A percentile compares a stretch with the other conserved stretches of the same genome.
Evolutionary conservation across 35 echinoderm and acorn worm genomes (phyloP).

Genomic region (Lytechinus pictus): DNA sequence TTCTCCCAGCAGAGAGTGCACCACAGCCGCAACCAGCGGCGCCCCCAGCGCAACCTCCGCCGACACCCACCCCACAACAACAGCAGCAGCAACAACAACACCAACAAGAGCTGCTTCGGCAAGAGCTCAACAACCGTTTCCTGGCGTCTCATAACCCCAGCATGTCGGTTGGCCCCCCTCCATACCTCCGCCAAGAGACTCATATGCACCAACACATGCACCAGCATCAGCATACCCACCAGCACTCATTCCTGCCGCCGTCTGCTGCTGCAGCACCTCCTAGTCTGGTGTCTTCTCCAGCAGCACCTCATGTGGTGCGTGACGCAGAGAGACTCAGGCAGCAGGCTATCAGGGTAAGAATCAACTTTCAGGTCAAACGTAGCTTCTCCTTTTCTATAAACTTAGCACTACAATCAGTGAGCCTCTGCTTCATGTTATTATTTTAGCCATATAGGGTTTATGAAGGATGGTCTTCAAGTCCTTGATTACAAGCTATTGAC

Average conservation of each 20-base stretch:
- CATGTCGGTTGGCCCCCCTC: conserved; percentile 69
- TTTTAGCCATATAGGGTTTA: too few species aligned
- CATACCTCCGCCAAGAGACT: conserved; percentile 86
- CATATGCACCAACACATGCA: conserved; percentile 96
- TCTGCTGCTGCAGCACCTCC: conserved; percentile 18
- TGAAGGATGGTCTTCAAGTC: too few species aligned
- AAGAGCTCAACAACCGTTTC: conserved; percentile 95
- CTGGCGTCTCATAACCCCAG: conserved; percentile 81
- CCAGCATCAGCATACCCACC: conserved; percentile 87
- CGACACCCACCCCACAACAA: not conserved
- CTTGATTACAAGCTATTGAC: too few species aligned
- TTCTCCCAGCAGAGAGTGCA: conserved; percentile 25
- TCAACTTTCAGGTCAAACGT: not conserved
- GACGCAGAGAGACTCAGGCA: conserved; percentile 47
- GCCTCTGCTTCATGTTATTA: too few species aligned
- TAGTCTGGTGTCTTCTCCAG: conserved; percentile 57
- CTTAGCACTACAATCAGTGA: too few species aligned
- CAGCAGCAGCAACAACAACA: conserved; percentile 29
- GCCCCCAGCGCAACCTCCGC: not conserved
- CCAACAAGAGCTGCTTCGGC: conserved; percentile 79
- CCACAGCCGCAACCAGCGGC: conserved; percentile 21
- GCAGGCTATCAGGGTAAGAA: conserved; percentile 51
- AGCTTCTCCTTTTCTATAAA: not conserved
- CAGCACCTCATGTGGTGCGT: conserved; percentile 62
- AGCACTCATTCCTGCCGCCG: conserved; percentile 73